Percentiles rank a stretch among this genome's conserved stretches.
Conservation (phyloP, 2,888 invertebrate genomes). For the Drosophila seclusa region DNA sequence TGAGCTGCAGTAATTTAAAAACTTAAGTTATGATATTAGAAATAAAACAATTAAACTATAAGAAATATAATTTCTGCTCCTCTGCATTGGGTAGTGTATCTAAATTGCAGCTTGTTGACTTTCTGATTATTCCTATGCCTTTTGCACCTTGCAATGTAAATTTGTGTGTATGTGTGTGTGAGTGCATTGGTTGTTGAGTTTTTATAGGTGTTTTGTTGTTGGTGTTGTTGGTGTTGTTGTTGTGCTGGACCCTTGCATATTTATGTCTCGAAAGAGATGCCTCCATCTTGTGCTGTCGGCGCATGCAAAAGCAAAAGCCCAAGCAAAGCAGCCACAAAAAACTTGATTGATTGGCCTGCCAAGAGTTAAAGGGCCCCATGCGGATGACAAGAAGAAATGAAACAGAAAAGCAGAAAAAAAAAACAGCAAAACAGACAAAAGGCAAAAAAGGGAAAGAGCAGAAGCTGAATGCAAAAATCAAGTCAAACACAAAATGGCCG, state of each 20-base stretch:
- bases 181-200: constrained; percentile 31
- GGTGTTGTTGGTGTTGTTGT: constrained; percentile 28
- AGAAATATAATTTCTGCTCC: not conserved
- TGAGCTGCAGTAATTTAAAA: not conserved
- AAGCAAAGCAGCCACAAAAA: constrained; percentile 55
- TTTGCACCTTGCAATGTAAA: constrained; percentile 81
- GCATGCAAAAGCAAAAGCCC: constrained; percentile 70
- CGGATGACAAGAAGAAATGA: constrained; percentile 17
- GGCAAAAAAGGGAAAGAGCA: constrained; percentile 5
- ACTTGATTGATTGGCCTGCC: constrained; percentile 84
- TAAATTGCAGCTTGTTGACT: not conserved
- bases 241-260: constrained; percentile 63
- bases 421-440: not conserved
- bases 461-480: constrained; percentile 66
- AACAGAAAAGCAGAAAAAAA: constrained; percentile 2
- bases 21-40: not conserved
- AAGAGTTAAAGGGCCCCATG: constrained; percentile 48
- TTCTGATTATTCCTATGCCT: not conserved
- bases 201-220: constrained; percentile 17
- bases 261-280: constrained; percentile 58
- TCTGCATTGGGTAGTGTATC: constrained; percentile 41
- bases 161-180: constrained; percentile 57
- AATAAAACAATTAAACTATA: accelerated
- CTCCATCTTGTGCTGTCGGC: constrained; percentile 69
- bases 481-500: constrained; percentile 60